Evolutionary conservation across 2,113 vertebrate genomes (phyloP).

Genomic region (Paradoxurus hermaphroditus): DNA sequence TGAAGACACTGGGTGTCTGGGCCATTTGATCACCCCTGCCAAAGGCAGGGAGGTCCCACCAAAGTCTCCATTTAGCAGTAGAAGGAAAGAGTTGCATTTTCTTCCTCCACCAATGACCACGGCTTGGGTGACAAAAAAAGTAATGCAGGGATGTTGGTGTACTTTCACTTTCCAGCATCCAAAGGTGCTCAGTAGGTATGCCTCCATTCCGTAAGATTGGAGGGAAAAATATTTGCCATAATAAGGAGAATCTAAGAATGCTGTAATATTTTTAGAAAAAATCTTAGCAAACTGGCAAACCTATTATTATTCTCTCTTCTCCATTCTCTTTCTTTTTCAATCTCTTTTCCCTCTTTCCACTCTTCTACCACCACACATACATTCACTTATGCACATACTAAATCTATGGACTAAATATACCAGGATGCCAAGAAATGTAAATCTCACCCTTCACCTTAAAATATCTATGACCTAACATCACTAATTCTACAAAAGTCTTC

Average conservation of each 20-base stretch:
- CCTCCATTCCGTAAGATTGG: not conserved
- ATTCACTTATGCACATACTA: not conserved
- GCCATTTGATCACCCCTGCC: not conserved
- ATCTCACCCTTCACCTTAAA: conserved; percentile 30
- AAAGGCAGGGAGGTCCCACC: not conserved
- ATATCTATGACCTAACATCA: conserved; percentile 30
- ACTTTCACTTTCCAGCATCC: not conserved
- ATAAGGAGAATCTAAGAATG: not conserved
- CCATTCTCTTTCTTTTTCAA: not conserved
- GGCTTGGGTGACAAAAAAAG: not conserved
- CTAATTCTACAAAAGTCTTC: conserved; percentile 39
- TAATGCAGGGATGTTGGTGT: not conserved
- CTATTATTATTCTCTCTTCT: not conserved
- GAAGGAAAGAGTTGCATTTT: not conserved
- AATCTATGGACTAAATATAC: conserved; percentile 20
- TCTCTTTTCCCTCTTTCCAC: not conserved
- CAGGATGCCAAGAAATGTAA: conserved; percentile 14
- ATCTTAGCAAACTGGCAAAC: conserved; percentile 17
- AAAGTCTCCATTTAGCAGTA: not conserved
- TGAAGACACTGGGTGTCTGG: not conserved
- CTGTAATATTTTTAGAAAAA: conserved; percentile 31
- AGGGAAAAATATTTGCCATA: not conserved
- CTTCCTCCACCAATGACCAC: not conserved
- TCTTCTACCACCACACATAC: not conserved
- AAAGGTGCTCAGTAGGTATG: not conserved